Percentiles rank a stretch among this genome's conserved stretches.
These are phyloP conservation scores for Myathropa florea DNA, from an alignment of 2,888 invertebrate genomes.

Conservation along the genomic window DNA sequence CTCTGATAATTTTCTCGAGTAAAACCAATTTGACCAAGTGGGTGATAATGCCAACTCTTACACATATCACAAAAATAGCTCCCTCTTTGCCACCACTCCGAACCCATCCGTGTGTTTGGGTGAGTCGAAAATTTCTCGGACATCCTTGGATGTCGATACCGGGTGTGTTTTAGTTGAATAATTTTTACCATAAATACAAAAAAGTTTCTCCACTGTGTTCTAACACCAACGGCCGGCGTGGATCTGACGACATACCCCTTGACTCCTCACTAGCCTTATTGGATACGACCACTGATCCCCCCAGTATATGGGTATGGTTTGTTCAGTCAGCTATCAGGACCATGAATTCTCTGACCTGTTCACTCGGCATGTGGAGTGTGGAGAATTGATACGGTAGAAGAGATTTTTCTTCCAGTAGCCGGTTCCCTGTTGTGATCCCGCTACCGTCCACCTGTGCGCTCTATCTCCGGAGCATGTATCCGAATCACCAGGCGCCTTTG, in stretches of 20 bases:
- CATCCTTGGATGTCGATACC: constrained; percentile 50
- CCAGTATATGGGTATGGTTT: neutral
- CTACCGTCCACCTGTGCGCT: constrained; percentile 39
- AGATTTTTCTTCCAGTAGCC: constrained; percentile 2
- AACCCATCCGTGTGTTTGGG: constrained; percentile 41
- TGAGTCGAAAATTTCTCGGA: constrained; percentile 35
- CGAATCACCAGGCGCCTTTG: constrained; percentile 15
- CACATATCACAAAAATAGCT: constrained; percentile 14
- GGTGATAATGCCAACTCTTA: constrained; percentile 34
- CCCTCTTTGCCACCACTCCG: neutral
- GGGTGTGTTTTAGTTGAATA: constrained; percentile 66
- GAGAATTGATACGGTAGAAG: constrained; percentile 15
- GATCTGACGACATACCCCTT: neutral
- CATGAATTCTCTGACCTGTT: constrained; percentile 50
- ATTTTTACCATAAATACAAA: constrained; percentile 66
- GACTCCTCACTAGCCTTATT: constrained; percentile 8
- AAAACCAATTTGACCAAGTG: constrained; percentile 47
- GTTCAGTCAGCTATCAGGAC: constrained; percentile 20
- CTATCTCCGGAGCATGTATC: constrained; percentile 38
- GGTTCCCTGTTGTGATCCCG: neutral
- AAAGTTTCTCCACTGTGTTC: constrained; percentile 35
- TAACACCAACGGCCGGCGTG: constrained; percentile 8
- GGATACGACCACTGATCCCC: constrained; percentile 32
- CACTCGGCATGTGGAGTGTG: constrained; percentile 18
- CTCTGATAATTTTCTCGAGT: constrained; percentile 21